Evolutionary conservation across 2,888 invertebrate genomes (phyloP).

Genomic region (Sympetrum striolatum): DNA sequence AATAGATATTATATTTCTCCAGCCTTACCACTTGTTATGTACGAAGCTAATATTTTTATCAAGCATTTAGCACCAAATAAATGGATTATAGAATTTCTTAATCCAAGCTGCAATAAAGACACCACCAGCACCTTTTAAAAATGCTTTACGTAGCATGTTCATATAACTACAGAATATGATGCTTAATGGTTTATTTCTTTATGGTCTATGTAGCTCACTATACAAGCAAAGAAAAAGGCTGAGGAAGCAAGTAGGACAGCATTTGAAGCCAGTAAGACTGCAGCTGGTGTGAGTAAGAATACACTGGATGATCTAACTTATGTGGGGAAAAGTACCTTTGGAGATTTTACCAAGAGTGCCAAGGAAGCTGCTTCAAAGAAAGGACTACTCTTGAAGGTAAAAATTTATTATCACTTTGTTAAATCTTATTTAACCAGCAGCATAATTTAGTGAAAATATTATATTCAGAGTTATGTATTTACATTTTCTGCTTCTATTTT

Average conservation of each 20-base stretch:
- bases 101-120: too few relatives aligned
- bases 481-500: not conserved
- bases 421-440: not conserved
- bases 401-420: constrained; percentile 14
- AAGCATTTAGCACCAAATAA: too few relatives aligned
- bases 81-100: too few relatives aligned
- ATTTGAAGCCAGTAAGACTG: constrained; percentile 84
- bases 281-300: constrained; percentile 86
- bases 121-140: too few relatives aligned
- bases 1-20: too few relatives aligned
- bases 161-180: too few relatives aligned
- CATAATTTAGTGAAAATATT: not conserved
- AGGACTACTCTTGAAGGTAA: constrained; percentile 75
- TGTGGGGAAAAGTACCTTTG: constrained; percentile 88
- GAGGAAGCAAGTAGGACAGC: constrained; percentile 87
- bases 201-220: constrained; percentile 69
- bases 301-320: constrained; percentile 88
- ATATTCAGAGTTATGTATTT: not conserved
- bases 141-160: too few relatives aligned
- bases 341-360: constrained; percentile 89
- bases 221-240: constrained; percentile 85
- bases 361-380: constrained; percentile 87
- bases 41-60: too few relatives aligned
- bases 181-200: too few relatives aligned
- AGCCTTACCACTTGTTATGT: too few relatives aligned